phyloP scores from a whole-genome alignment of 53 echinoderm and acorn worm genomes.

The Arbacia lixula region DNA sequence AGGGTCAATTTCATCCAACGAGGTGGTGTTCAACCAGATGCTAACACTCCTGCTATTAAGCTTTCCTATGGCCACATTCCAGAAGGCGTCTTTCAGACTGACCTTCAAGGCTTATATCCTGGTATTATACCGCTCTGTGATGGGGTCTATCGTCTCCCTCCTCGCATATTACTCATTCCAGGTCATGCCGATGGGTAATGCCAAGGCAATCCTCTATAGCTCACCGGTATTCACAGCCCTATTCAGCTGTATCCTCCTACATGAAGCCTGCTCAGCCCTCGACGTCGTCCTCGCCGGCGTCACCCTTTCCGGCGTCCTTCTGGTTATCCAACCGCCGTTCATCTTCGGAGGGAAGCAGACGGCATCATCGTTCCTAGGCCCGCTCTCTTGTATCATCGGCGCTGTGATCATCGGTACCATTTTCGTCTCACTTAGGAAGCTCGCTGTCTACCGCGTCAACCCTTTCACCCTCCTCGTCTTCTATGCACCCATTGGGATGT shows the following conservation, averaged over 20 bases:
- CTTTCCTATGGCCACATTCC: background rate
- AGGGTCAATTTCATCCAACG: constrained; percentile 20
- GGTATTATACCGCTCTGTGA: background rate
- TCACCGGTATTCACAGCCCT: constrained; percentile 57
- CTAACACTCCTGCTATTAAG: background rate
- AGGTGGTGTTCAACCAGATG: constrained; percentile 37
- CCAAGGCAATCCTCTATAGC: constrained; percentile 53
- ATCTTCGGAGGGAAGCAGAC: constrained; percentile 23
- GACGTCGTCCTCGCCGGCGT: constrained; percentile 40
- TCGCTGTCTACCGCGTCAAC: constrained; percentile 12
- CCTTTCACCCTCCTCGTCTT: background rate
- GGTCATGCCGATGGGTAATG: constrained; percentile 57
- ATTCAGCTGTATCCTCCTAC: constrained; percentile 41
- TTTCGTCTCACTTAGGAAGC: constrained; percentile 32
- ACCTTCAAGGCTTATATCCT: background rate
- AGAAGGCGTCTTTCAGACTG: background rate
- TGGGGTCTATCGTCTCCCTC: constrained; percentile 10
- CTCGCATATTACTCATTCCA: constrained; percentile 29
- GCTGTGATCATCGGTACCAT: constrained; percentile 33
- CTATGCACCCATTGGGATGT: constrained; percentile 23
- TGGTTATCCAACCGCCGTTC: constrained; percentile 57
- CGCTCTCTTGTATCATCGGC: constrained; percentile 17
- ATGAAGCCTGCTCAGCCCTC: constrained; percentile 42
- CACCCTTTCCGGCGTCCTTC: constrained; percentile 36
- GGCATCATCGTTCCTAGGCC: constrained; percentile 9